Evolutionary conservation across 1,140 invertebrate genomes (phyloP).

Genomic region (Aphelenchoides avenae): DNA sequence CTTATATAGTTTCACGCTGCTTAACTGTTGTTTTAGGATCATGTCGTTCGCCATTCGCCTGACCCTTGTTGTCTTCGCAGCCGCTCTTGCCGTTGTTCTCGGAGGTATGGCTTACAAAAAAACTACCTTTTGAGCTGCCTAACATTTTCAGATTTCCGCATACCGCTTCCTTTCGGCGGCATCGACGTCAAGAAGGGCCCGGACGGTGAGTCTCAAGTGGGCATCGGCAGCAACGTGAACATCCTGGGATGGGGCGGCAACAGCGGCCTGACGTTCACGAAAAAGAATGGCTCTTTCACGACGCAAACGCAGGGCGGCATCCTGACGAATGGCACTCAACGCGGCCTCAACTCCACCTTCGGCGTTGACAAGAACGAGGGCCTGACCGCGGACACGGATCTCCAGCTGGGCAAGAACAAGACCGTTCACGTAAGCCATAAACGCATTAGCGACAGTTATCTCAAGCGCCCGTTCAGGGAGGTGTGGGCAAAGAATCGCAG

Average conservation of each 20-base stretch:
- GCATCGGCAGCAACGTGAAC: constrained; percentile 10
- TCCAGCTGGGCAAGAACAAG: constrained; percentile 6
- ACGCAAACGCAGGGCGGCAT: constrained; percentile 21
- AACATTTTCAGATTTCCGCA: constrained; percentile 20
- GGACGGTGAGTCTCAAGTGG: constrained; percentile 16
- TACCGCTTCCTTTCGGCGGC: constrained; percentile 23
- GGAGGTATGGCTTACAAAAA: not conserved
- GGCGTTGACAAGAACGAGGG: constrained; percentile 27
- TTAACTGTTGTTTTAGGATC: too few species aligned
- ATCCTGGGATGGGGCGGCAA: constrained; percentile 13
- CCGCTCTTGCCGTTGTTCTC: constrained; percentile 9
- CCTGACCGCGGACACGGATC: constrained; percentile 14
- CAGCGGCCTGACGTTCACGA: constrained; percentile 13
- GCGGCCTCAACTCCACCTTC: constrained; percentile 22
- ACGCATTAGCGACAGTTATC: not conserved
- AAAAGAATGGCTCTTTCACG: constrained; percentile 18
- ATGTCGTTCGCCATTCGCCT: too few species aligned
- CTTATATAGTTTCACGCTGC: too few species aligned
- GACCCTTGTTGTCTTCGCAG: too few species aligned
- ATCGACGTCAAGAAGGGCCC: constrained; percentile 14
- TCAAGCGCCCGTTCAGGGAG: constrained; percentile 16
- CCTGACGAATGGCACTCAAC: constrained; percentile 15
- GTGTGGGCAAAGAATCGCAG: constrained; percentile 17
- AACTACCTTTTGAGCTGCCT: constrained; percentile 7
- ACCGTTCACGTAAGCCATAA: constrained; percentile 1